Evolutionary conservation across 2,888 invertebrate genomes (phyloP).

Genomic region (Ormyrus nitidulus): DNA sequence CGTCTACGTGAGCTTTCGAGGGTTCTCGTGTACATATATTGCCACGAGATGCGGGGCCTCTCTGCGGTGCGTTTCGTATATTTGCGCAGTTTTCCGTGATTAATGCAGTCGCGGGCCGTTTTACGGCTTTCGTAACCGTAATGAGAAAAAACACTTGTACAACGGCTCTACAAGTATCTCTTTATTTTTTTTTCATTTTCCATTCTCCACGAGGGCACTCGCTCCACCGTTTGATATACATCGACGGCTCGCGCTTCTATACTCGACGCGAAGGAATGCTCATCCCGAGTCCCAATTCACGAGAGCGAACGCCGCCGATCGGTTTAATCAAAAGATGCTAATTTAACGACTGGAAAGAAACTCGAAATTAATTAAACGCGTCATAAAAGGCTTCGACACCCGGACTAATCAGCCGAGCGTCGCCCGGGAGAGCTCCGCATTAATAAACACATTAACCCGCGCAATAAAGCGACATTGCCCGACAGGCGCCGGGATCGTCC

Average conservation of each 20-base stretch:
- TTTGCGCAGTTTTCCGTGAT: constrained; percentile 47
- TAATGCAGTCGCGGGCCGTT: constrained; percentile 37
- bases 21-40: constrained; percentile 43
- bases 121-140: neutral
- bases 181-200: constrained; percentile 11
- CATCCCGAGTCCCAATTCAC: too few relatives aligned
- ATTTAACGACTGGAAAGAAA: too few relatives aligned
- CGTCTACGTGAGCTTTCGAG: constrained; percentile 52
- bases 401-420: too few relatives aligned
- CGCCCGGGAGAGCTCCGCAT: too few relatives aligned
- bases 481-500: neutral
- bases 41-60: neutral
- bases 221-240: too few relatives aligned
- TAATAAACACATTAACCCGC: constrained; percentile 35
- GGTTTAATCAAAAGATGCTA: too few relatives aligned
- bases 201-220: constrained; percentile 36
- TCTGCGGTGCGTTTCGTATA: constrained; percentile 21
- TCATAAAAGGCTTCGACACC: too few relatives aligned
- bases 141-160: constrained; percentile 20
- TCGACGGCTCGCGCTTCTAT: too few relatives aligned
- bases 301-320: too few relatives aligned
- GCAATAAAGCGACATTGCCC: constrained; percentile 21
- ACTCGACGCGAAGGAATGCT: too few relatives aligned
- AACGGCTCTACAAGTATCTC: constrained; percentile 21
- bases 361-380: too few relatives aligned